Evolutionary conservation across 2,797 vertebrate species (phyloP), one percentile per base, ranked within the genome.

Genomic region (Enteromius fasciolatus): DNA sequence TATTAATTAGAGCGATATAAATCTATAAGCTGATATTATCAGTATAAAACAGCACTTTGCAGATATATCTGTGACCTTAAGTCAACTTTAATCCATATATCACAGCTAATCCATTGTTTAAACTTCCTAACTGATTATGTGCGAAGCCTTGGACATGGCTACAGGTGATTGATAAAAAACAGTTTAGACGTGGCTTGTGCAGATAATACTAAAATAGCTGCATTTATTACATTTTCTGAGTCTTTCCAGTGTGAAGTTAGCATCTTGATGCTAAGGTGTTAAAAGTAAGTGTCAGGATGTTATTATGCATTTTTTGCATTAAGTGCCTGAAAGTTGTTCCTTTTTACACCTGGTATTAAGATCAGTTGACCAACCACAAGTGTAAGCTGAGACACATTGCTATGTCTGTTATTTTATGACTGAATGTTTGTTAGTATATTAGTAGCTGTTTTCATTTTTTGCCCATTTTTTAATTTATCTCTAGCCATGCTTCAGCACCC

Each of bases 1-100:
- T 52, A 81, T 64, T 81, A 81, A 81, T 81, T 81, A 81, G 28
- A 54, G 57, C 3, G 80, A 81, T 73, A 39, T 64, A 73, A 63
- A 81, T 81, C 80, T 20, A 20, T 66, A 52, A 14, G 28, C 69
- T 25, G 70, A 81, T 75, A 64, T 63, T 74, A 81, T 81, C 80
- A 66, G 44, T 5, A 52, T 28, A 28, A 52, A 73, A 81, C 28
- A 33, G 39, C 52, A 46, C 78, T 80, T 67, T 79, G 31, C 14
- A 70, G 78, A 80, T 72, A 25, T 70, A 68, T 57, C 70, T 46
- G 69, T 36, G 57, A 28, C 54, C 54, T 66, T 36, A 52, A 78
- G 0, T 78, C 44, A 14, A 76, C 54, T 76, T 76, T 76, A 76
- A 76, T 76, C 74, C 54, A 76, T 76, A 76, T 59, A 76, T 75